Conservation (phyloP, 2,113 vertebrate species). For the Colaptes auratus region DNA sequence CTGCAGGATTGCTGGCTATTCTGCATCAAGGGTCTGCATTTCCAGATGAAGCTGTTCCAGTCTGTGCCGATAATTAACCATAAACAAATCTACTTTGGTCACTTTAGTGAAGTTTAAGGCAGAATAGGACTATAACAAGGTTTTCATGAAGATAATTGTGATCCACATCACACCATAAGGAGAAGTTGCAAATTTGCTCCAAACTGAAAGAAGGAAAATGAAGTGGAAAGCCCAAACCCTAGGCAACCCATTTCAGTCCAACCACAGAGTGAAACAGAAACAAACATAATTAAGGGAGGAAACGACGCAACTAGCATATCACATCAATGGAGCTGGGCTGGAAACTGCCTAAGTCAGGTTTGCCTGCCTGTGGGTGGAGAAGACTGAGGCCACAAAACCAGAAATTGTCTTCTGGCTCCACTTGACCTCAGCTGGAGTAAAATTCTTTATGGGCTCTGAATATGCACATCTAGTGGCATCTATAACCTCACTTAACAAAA, state of each 20-base stretch:
- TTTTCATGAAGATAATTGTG: not conserved
- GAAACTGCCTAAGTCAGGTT: not conserved
- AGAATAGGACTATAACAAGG: not conserved
- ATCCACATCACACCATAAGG: not conserved
- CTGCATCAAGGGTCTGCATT: not conserved
- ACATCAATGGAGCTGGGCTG: not conserved
- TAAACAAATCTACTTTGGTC: not conserved
- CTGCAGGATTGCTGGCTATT: not conserved
- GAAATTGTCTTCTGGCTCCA: not conserved
- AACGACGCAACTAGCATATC: not conserved
- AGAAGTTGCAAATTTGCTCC: constrained; percentile 28
- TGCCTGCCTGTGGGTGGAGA: not conserved
- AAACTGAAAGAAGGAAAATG: constrained; percentile 14
- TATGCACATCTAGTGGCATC: not conserved
- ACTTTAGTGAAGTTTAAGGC: not conserved
- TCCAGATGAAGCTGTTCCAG: not conserved
- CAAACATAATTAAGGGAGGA: not conserved
- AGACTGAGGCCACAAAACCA: not conserved
- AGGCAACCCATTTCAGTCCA: not conserved
- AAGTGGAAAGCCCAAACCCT: not conserved
- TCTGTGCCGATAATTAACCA: not conserved
- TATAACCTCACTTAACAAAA: not conserved
- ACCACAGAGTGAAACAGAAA: not conserved
- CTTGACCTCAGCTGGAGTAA: not conserved
- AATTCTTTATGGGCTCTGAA: not conserved